Evolutionary conservation across 2,113 vertebrate genomes (phyloP).

Genomic region (Periophthalmodon schlosseri): DNA sequence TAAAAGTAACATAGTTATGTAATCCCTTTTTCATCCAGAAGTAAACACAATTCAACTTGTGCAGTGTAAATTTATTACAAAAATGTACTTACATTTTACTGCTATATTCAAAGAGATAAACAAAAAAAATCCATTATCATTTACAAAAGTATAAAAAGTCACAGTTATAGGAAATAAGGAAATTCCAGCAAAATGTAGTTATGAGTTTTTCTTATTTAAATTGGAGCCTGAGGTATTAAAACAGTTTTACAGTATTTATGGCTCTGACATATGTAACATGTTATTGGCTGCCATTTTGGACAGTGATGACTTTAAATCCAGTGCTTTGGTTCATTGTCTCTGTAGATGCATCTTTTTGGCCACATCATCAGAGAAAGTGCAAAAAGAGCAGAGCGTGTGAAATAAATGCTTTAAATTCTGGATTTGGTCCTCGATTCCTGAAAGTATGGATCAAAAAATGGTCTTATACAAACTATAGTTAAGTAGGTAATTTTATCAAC

Average conservation of each 20-base stretch:
- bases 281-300: constrained; percentile 1
- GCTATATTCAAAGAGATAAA: background rate
- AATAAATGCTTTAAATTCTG: constrained; percentile 48
- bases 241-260: constrained; percentile 31
- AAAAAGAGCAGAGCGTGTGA: constrained; percentile 26
- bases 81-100: background rate
- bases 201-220: constrained; percentile 34
- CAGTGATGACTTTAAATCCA: background rate
- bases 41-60: background rate
- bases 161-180: background rate
- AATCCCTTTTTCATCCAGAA: background rate
- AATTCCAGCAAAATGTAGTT: background rate
- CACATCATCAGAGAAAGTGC: constrained; percentile 23
- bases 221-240: constrained; percentile 36
- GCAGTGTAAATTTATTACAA: too few species aligned
- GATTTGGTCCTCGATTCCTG: constrained; percentile 71
- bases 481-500: background rate
- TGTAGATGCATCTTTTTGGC: background rate
- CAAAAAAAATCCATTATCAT: background rate
- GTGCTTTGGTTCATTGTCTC: constrained; percentile 13
- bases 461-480: background rate
- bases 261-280: constrained; percentile 22
- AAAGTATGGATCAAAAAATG: background rate
- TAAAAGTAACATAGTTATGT: background rate
- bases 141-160: background rate